Evolutionary conservation across 2,888 invertebrate species (phyloP), one percentile per base, ranked within the genome.

Genomic region (Lymantria dispar): DNA sequence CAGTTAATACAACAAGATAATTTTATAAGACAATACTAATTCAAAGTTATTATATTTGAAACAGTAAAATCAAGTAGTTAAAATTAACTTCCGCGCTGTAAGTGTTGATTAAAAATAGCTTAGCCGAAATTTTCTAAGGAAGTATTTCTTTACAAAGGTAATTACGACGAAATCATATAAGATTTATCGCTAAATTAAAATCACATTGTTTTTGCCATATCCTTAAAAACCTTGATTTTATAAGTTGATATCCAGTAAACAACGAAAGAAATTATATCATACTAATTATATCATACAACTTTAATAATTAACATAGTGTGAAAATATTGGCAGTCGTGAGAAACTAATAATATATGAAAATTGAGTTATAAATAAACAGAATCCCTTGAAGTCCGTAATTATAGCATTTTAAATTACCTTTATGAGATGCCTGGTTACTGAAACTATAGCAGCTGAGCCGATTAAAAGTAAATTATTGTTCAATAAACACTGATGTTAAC

Each of bases 321-420:
- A 13, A 43, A 29, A 43, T 45, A 15, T 45, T 42, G 43, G 22
- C 43, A 15, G 12, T 43, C 48, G 47, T 49, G 43, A 50, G 38
- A n/a, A 13, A 13, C 33, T 12, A 52, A 14, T 57, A 47, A 0
- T 42, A n/a, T 0, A 30, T 12, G 49, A 52, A 55, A 52, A 54
- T 55, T 52, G 1, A 50, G 54, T 55, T 51, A 63, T 58, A 68
- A 68, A 64, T 66, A 64, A 66, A 66, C 62, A 68, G 62, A 50
- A 45, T 47, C 14, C 39, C n/a, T 39, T 45, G 22, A 22, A 22
- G 22, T 3, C 22, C 22, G 5, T 22, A 22, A 3, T 22, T 3
- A 22, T 2, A 37, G 45, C 22, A 3, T 11, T 15, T 36, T 42
- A 22, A 54, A 58, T 63, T 56, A 63, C 69, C 57, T 50, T 61